A percentile compares a stretch with the other conserved stretches of the same genome.
Conservation (phyloP, 1,140 invertebrate species). For the Drosophila ficusphila region DNA sequence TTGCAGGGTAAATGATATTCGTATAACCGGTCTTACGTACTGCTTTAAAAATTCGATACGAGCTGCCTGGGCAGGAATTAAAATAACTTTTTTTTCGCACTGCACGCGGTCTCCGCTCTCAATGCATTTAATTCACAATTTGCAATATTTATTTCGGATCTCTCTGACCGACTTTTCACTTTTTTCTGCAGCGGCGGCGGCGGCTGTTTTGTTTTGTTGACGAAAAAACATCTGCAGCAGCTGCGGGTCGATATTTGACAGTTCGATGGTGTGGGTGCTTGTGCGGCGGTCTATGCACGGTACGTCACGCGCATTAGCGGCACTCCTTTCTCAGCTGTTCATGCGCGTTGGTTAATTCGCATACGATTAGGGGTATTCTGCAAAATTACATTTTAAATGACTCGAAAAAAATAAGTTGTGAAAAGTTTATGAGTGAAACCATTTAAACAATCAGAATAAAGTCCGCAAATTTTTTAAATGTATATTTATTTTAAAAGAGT, state of each 20-base stretch:
- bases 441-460: no score
- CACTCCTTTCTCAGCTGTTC: conserved; percentile 1
- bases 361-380: not conserved
- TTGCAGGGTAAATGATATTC: conserved; percentile 8
- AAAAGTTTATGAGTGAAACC: no score
- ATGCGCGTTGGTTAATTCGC: not conserved
- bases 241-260: conserved; percentile 26
- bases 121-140: conserved; percentile 27
- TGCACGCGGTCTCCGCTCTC: not conserved
- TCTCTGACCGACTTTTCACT: conserved; percentile 22
- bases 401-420: not conserved
- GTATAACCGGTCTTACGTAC: conserved; percentile 25
- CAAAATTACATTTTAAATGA: not conserved
- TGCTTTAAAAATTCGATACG: conserved; percentile 25
- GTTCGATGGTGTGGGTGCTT: not conserved
- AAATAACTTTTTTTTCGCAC: not conserved
- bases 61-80: conserved; percentile 5
- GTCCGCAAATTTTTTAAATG: no score
- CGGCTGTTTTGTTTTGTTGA: conserved; percentile 35
- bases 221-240: conserved; percentile 31
- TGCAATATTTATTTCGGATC: conserved; percentile 19
- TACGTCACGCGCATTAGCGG: not conserved
- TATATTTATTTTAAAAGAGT: no score
- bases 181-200: conserved; percentile 10
- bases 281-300: not conserved